These are phyloP conservation scores for Andrena flavipes DNA, from an alignment of 2,888 invertebrate genomes.

Conservation along the genomic window DNA sequence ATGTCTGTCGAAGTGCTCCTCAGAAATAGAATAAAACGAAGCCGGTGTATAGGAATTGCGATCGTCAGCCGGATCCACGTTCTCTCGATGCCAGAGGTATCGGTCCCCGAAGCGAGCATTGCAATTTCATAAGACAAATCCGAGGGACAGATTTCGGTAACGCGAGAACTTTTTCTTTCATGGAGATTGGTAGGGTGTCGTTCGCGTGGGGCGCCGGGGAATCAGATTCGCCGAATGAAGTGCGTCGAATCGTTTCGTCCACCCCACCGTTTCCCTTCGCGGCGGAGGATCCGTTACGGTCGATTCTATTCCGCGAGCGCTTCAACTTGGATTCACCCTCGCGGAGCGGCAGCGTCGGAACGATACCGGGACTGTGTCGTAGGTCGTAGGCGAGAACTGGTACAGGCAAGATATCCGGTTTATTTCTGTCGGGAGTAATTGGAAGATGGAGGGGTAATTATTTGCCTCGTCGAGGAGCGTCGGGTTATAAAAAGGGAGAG, in stretches of 20 bases:
- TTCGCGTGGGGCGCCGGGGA: background rate
- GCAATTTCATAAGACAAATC: constrained; percentile 19
- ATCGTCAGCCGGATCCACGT: background rate
- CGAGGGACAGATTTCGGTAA: constrained; percentile 28
- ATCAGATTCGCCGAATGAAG: background rate
- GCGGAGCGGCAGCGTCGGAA: background rate
- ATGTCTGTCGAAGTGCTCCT: background rate
- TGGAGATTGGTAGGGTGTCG: constrained; percentile 1
- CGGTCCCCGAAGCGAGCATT: background rate
- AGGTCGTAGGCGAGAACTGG: too few species aligned
- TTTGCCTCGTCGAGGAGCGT: background rate
- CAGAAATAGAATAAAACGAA: background rate
- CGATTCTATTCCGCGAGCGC: background rate
- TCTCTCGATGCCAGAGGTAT: background rate
- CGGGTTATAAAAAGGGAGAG: background rate
- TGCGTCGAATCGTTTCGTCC: background rate
- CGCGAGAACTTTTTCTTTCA: constrained; percentile 3
- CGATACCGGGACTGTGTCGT: background rate
- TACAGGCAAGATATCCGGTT: too few species aligned
- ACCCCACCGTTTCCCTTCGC: background rate
- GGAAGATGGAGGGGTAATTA: background rate
- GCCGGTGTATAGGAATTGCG: background rate
- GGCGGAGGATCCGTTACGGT: background rate
- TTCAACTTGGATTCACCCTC: background rate
- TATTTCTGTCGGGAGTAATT: background rate